These are phyloP conservation scores for Phalloptychus januarius DNA, from an alignment of 2,797 vertebrate genomes.

Conservation along the genomic window DNA sequence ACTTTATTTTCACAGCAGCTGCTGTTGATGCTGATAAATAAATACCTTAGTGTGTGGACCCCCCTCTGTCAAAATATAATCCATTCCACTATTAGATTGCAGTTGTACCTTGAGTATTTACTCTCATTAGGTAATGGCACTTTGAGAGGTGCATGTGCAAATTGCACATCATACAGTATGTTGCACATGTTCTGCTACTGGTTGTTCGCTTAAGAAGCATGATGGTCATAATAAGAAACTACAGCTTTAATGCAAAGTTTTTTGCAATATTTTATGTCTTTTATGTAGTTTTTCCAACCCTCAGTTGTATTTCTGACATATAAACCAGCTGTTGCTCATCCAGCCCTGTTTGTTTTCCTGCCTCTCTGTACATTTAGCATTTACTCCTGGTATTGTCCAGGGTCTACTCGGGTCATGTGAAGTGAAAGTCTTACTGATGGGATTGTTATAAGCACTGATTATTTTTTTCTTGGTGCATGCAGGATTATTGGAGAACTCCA, in stretches of 20 bases:
- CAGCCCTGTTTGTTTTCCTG: background rate
- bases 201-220: constrained; percentile 27
- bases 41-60: background rate
- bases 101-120: constrained; percentile 39
- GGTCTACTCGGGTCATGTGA: constrained; percentile 8
- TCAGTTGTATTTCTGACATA: background rate
- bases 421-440: constrained; percentile 1
- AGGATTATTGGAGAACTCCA: background rate
- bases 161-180: constrained; percentile 31
- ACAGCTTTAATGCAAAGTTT: constrained; percentile 3
- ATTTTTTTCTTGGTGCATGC: background rate
- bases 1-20: background rate
- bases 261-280: too few species aligned
- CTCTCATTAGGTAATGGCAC: constrained; percentile 71
- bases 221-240: background rate
- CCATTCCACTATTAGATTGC: constrained; percentile 40
- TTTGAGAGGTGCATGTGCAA: constrained; percentile 35
- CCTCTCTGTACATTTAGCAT: constrained; percentile 1
- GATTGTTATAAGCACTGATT: constrained; percentile 15
- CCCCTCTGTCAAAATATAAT: constrained; percentile 42
- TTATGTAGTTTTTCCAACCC: background rate
- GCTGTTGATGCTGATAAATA: background rate
- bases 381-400: background rate
- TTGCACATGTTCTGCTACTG: constrained; percentile 21
- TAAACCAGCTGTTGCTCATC: background rate